A percentile compares a stretch with the other conserved stretches of the same genome.
Evolutionary conservation across 2,113 vertebrate genomes (phyloP).

Genomic region (Bos javanicus): DNA sequence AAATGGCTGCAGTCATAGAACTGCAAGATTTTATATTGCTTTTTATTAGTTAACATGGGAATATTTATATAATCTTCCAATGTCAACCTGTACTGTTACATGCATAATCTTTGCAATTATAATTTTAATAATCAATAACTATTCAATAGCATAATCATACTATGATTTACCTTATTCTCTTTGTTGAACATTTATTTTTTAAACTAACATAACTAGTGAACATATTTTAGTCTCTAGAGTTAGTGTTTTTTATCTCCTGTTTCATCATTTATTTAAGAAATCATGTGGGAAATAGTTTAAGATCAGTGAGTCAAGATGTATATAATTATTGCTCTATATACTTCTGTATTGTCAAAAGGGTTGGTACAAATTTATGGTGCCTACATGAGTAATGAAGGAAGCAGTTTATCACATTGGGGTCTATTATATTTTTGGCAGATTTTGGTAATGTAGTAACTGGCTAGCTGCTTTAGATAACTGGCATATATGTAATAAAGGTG

Average conservation of each 20-base stretch:
- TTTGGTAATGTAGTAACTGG: neutral
- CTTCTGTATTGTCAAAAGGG: neutral
- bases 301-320: neutral
- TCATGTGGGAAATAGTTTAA: neutral
- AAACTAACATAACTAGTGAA: neutral
- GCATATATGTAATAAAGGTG: neutral
- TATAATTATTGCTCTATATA: neutral
- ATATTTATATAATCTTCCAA: neutral
- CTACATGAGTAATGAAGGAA: neutral
- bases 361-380: neutral
- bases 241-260: neutral
- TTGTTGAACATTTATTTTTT: neutral
- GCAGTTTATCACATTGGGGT: neutral
- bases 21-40: neutral
- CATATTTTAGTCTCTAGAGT: neutral
- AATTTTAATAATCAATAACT: neutral
- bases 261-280: constrained; percentile 11
- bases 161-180: neutral
- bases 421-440: neutral
- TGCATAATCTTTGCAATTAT: neutral
- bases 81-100: neutral
- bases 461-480: neutral
- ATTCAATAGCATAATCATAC: neutral
- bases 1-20: neutral
- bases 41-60: neutral